These are phyloP conservation scores for Agrilus cyanescens DNA, from an alignment of 2,888 invertebrate genomes.

Conservation along the genomic window DNA sequence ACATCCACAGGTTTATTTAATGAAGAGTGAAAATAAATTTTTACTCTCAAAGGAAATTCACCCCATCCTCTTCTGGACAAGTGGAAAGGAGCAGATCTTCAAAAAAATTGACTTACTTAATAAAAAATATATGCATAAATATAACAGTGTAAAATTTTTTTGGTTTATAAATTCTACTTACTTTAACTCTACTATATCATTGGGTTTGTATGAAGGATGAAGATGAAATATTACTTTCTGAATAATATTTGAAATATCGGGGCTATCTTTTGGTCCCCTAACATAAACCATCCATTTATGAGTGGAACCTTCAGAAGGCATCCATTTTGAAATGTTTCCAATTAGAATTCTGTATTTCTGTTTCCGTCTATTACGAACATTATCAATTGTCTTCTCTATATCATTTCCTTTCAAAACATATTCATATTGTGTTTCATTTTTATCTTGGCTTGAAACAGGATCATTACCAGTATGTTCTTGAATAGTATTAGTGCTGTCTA, in stretches of 20 bases:
- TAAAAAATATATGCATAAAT: constrained; percentile 1
- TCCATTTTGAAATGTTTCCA: constrained; percentile 77
- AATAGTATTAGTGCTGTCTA: background rate
- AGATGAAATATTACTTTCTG: constrained; percentile 66
- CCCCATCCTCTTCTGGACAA: constrained; percentile 83
- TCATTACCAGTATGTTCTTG: background rate
- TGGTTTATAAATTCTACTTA: constrained; percentile 32
- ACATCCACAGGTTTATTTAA: constrained; percentile 69
- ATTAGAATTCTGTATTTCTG: constrained; percentile 34
- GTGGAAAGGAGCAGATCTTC: constrained; percentile 69
- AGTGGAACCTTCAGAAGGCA: constrained; percentile 60
- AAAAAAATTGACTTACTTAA: constrained; percentile 15
- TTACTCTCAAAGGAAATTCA: constrained; percentile 74
- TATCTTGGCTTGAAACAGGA: background rate
- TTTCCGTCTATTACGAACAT: constrained; percentile 26
- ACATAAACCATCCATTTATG: constrained; percentile 90
- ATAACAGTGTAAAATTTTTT: background rate
- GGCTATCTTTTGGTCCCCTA: constrained; percentile 51
- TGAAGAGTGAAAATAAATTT: constrained; percentile 62
- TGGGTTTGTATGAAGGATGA: constrained; percentile 78
- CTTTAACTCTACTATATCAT: constrained; percentile 70
- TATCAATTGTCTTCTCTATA: constrained; percentile 10
- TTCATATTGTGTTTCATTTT: constrained; percentile 3
- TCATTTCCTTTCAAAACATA: background rate
- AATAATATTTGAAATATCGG: constrained; percentile 50